phyloP scores from a whole-genome alignment of 2,113 vertebrate genomes.

The Larimichthys crocea region DNA sequence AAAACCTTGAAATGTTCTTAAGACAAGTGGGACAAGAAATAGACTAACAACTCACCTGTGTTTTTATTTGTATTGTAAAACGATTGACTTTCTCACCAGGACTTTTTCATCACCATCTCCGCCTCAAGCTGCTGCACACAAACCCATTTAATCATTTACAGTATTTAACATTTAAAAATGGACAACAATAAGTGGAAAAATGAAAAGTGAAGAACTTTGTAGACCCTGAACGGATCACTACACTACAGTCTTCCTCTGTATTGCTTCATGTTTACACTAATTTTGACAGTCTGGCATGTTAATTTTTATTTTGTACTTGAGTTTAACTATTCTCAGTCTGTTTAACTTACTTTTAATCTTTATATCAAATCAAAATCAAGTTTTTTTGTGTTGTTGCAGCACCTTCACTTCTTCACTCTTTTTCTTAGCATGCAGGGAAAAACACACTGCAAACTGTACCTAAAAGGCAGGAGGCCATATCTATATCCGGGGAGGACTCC shows the following conservation, averaged over 20 bases:
- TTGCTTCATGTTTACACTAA: not conserved
- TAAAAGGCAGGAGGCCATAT: too few relatives aligned
- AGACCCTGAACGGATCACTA: too few relatives aligned
- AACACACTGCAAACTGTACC: too few relatives aligned
- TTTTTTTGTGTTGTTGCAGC: too few relatives aligned
- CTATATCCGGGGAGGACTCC: too few relatives aligned
- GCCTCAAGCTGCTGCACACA: not conserved
- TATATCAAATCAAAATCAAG: too few relatives aligned
- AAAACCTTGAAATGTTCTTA: not conserved
- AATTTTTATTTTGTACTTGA: not conserved
- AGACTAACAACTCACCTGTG: not conserved
- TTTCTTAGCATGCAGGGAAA: too few relatives aligned
- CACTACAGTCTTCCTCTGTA: not conserved
- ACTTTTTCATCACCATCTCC: not conserved
- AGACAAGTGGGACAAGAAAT: too few relatives aligned
- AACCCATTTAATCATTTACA: not conserved
- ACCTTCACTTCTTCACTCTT: too few relatives aligned
- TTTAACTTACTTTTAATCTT: not conserved
- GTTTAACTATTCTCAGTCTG: not conserved
- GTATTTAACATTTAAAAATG: too few relatives aligned
- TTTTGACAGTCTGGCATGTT: not conserved
- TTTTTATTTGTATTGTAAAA: not conserved
- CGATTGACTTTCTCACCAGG: not conserved
- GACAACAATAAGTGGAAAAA: not conserved
- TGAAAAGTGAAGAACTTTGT: not conserved